phyloP scores from a whole-genome alignment of 2,113 vertebrate genomes.

The Lophura nycthemera region DNA sequence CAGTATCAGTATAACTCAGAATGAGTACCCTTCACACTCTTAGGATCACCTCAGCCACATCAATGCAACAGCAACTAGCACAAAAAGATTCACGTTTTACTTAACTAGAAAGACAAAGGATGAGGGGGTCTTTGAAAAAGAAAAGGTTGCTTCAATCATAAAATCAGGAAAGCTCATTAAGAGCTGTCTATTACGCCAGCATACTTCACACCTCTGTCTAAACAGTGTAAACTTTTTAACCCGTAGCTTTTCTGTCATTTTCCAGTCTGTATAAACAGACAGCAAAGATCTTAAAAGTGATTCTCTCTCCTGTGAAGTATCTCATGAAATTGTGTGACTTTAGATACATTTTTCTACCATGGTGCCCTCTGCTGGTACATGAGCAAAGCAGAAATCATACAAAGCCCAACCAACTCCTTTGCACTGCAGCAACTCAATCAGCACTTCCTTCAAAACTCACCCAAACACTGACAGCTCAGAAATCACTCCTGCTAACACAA shows the following conservation, averaged over 20 bases:
- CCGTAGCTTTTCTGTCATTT: not conserved
- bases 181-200: not conserved
- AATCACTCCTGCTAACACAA: not conserved
- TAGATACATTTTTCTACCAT: not conserved
- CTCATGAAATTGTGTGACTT: not conserved
- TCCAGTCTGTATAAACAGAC: not conserved
- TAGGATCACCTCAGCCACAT: not conserved
- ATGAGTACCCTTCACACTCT: rapidly evolving
- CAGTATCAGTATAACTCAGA: not conserved
- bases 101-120: not conserved
- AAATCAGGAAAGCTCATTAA: not conserved
- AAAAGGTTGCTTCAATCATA: not conserved
- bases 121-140: not conserved
- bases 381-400: not conserved
- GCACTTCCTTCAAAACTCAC: not conserved
- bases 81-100: not conserved
- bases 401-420: not conserved
- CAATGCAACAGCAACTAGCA: not conserved
- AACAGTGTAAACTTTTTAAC: not conserved
- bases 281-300: not conserved
- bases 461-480: not conserved
- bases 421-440: not conserved
- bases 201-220: not conserved
- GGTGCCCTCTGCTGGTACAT: constrained; percentile 20
- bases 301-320: too few species aligned